phyloP scores from a whole-genome alignment of 2,113 vertebrate species.

The Archilochus colubris region DNA sequence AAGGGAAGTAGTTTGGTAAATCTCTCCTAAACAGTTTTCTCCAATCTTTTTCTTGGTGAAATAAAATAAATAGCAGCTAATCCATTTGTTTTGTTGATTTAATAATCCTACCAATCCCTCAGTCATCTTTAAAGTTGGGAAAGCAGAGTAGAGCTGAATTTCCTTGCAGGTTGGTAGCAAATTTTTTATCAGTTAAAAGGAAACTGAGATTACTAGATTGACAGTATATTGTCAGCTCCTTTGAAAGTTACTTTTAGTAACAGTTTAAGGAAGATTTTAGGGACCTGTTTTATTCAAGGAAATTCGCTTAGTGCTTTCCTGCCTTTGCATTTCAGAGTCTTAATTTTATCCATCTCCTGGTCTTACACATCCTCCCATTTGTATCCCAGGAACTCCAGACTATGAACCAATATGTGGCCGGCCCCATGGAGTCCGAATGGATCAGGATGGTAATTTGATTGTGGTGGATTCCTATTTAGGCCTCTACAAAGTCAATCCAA shows the following conservation, averaged over 20 bases:
- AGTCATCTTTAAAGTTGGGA: background rate
- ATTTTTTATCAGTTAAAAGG: background rate
- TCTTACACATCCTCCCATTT: background rate
- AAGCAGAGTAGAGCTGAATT: background rate
- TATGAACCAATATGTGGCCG: slow-evolving; percentile 73
- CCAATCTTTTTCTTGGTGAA: background rate
- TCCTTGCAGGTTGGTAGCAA: background rate
- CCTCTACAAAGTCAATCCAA: slow-evolving; percentile 68
- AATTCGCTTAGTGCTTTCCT: background rate
- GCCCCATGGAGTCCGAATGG: slow-evolving; percentile 71
- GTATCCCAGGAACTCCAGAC: slow-evolving; percentile 70
- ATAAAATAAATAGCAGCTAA: background rate
- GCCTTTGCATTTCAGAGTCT: background rate
- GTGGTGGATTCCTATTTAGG: slow-evolving; percentile 78
- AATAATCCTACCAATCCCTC: background rate
- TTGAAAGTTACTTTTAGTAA: background rate
- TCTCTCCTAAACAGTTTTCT: background rate
- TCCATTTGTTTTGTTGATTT: background rate
- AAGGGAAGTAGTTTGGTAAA: background rate
- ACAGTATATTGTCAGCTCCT: background rate
- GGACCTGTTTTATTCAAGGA: background rate
- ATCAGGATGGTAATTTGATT: slow-evolving; percentile 65
- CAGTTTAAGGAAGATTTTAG: background rate
- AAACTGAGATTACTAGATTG: background rate
- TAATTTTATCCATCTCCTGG: background rate